A percentile compares a stretch with the other conserved stretches of the same genome.
These are phyloP conservation scores for Garra rufa DNA, from an alignment of 2,113 vertebrate genomes.

Conservation along the genomic window DNA sequence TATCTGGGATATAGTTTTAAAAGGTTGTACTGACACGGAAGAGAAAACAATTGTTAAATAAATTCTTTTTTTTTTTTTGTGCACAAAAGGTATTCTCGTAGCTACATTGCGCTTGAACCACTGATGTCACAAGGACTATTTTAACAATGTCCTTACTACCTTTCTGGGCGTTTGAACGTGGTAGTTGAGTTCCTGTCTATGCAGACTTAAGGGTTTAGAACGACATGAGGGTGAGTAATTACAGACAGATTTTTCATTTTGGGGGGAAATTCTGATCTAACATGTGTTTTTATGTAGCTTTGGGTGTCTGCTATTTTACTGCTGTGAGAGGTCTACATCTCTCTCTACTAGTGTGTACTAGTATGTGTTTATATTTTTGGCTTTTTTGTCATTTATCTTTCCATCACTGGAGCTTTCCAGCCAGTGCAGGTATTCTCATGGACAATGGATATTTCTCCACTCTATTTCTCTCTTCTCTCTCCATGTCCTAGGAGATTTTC, in stretches of 20 bases:
- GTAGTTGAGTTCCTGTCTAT: no score
- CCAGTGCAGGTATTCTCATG: neutral
- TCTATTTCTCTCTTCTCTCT: neutral
- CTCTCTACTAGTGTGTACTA: neutral
- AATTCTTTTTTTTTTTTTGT: no score
- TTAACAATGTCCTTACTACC: no score
- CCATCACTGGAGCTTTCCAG: neutral
- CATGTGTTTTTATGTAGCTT: neutral
- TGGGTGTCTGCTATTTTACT: neutral
- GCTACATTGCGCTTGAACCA: no score
- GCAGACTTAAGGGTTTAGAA: no score
- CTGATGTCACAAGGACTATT: no score
- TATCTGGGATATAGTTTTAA: neutral
- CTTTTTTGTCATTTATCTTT: neutral
- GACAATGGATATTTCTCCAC: neutral
- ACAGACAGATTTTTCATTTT: neutral
- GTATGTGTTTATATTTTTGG: neutral
- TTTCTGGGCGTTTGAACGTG: no score
- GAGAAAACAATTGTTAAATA: no score
- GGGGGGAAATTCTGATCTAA: neutral
- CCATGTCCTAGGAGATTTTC: constrained; percentile 36
- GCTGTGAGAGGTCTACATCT: neutral
- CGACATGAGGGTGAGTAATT: neutral
- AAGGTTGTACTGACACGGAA: neutral
- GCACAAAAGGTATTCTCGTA: no score